Conservation (phyloP, 2,888 invertebrate genomes). For the Cremastinae sp. region DNA sequence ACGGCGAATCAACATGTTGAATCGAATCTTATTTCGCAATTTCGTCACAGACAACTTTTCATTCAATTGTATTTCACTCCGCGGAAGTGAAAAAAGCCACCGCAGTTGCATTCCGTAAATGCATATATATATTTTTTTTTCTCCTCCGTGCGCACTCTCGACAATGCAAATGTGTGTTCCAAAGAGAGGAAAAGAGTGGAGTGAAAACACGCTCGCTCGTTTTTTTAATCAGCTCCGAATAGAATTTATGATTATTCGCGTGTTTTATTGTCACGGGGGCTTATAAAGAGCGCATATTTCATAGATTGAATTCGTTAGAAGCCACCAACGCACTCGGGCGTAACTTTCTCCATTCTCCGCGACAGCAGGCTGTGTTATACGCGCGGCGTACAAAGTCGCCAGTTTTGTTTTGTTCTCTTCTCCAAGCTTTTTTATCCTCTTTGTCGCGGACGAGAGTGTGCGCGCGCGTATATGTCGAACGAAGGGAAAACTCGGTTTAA, state of each 20-base stretch:
- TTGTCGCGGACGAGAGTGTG: background rate
- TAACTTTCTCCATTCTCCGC: constrained; percentile 60
- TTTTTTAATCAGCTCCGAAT: no score
- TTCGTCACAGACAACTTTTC: constrained; percentile 41
- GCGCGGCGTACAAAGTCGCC: constrained; percentile 11
- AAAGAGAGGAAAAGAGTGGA: no score
- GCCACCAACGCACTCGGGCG: constrained; percentile 58
- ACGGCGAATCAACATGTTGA: constrained; percentile 30
- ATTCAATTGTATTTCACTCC: constrained; percentile 32
- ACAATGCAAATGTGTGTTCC: no score
- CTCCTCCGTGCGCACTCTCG: no score
- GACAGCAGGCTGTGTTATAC: constrained; percentile 16
- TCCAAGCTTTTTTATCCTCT: no score
- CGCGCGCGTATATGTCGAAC: background rate
- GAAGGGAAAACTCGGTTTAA: constrained; percentile 34
- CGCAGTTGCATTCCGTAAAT: no score
- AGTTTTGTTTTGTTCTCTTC: no score
- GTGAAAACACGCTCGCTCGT: no score
- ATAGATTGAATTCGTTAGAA: constrained; percentile 25
- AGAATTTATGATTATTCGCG: constrained; percentile 4
- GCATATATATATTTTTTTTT: no score
- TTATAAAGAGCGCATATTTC: constrained; percentile 13
- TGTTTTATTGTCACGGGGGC: background rate
- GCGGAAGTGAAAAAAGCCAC: no score
- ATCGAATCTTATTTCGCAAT: constrained; percentile 42